Percentiles rank a stretch among this genome's conserved stretches.
These are phyloP conservation scores for Lasiommata megera DNA, from an alignment of 2,888 invertebrate genomes.

Conservation along the genomic window DNA sequence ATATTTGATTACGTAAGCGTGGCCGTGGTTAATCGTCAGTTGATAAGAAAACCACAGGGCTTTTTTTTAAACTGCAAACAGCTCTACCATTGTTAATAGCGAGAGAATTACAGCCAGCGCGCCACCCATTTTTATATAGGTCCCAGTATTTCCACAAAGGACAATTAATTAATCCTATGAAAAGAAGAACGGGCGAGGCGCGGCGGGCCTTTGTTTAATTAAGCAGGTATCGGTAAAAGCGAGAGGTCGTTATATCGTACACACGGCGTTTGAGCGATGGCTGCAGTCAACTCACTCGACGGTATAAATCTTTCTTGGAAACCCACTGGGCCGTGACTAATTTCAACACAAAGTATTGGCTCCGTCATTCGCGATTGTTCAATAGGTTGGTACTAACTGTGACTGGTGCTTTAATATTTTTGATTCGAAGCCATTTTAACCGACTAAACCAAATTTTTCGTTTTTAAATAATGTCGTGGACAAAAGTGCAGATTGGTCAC, in stretches of 20 bases:
- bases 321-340: constrained; percentile 29
- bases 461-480: too few species aligned
- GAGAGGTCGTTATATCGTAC: constrained; percentile 17
- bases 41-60: neutral
- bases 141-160: constrained; percentile 7
- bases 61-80: neutral
- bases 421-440: constrained; percentile 20
- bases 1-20: too few species aligned
- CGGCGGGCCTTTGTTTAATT: constrained; percentile 18
- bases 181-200: constrained; percentile 14
- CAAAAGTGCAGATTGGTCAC: too few species aligned
- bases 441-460: neutral
- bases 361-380: constrained; percentile 22
- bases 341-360: constrained; percentile 27
- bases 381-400: neutral
- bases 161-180: constrained; percentile 23
- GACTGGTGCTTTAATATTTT: constrained; percentile 15
- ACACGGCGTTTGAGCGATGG: constrained; percentile 13
- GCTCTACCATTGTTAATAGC: constrained; percentile 1
- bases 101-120: neutral
- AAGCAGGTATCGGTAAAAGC: constrained; percentile 24
- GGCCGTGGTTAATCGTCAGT: neutral
- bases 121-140: constrained; percentile 4
- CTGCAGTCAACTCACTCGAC: constrained; percentile 16
- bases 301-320: constrained; percentile 28